phyloP scores from a whole-genome alignment of 2,113 vertebrate species.

The Lagenorhynchus albirostris region DNA sequence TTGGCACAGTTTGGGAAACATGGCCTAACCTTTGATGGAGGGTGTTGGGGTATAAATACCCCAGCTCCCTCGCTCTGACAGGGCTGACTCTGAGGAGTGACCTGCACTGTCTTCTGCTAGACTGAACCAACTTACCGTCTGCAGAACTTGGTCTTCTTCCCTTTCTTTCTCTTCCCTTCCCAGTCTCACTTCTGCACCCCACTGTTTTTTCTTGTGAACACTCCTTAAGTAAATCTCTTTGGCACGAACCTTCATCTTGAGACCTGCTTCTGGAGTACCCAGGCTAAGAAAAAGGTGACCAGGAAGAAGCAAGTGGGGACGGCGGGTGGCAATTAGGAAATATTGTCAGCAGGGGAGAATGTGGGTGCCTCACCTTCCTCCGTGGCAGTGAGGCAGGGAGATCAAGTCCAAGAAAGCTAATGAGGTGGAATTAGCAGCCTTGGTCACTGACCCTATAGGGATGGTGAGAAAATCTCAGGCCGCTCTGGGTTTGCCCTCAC shows the following conservation, averaged over 20 bases:
- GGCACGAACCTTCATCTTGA: not conserved
- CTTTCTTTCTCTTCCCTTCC: not conserved
- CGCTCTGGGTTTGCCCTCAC: fast-evolving
- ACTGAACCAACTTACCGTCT: not conserved
- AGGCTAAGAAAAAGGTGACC: not conserved
- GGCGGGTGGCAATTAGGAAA: not conserved
- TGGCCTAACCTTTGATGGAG: not conserved
- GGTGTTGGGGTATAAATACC: not conserved
- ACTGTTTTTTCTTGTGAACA: not conserved
- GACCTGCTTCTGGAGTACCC: not conserved
- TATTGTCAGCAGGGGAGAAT: not conserved
- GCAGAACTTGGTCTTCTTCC: not conserved
- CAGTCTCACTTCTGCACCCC: not conserved
- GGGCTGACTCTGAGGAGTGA: not conserved
- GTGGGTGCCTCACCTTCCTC: not conserved
- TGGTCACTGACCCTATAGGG: fast-evolving
- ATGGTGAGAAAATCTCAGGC: not conserved
- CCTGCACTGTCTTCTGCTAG: not conserved
- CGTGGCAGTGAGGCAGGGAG: not conserved
- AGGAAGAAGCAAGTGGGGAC: not conserved
- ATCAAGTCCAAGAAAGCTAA: not conserved
- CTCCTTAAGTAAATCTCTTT: not conserved
- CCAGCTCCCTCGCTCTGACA: not conserved
- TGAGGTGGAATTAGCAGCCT: not conserved
- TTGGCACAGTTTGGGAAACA: not conserved